Evolutionary conservation across 2,797 vertebrate genomes (phyloP), one percentile per base, ranked within the genome.

Genomic region (Philypnodon macrostomus): DNA sequence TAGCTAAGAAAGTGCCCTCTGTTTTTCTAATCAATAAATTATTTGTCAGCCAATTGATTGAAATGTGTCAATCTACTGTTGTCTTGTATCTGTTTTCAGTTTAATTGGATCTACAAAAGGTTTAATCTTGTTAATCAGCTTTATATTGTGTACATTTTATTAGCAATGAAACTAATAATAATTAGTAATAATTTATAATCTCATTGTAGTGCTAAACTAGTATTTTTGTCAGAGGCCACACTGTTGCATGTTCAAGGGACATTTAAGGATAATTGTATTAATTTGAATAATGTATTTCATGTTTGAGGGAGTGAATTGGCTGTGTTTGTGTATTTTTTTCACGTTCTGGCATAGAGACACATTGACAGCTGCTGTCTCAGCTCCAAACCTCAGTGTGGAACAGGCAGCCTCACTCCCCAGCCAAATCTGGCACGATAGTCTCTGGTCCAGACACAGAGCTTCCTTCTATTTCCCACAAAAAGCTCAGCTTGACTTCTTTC

Each of bases 361-460:
- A 34, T 70, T 67, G 81, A 78, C 84, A 85, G 85, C 81, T 86
- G 81, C 70, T 70, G 70, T 66, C 78, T 79, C 73, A 52, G 74
- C 80, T 85, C 69, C 71, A 75, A 74, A 63, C 73, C 74, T 67
- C 80, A 70, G 79, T 67, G 56, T 74, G 82, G 80, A 69, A 55
- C 59, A 48, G 46, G 58, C 73, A 70, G 70, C 53, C 51, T 63
- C 51, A 56, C 63, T 73, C 67, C 65, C 70, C 29, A 70, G 70
- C 73, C 79, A 79, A 67, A 79, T 72, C 63, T 36, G 70, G 67
- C 80, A 70, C 70, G 21, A 36, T 59, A 68, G 67, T 70, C 77
- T 54, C 5, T 2, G 40, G 63, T 79, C 79, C 78, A 73, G 61
- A 50, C 59, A 68, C 51, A 62, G 5, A 47, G 53, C 56, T 44